These are phyloP conservation scores for Zaprionus lachaisei DNA, from an alignment of 1,140 invertebrate genomes.

Conservation along the genomic window DNA sequence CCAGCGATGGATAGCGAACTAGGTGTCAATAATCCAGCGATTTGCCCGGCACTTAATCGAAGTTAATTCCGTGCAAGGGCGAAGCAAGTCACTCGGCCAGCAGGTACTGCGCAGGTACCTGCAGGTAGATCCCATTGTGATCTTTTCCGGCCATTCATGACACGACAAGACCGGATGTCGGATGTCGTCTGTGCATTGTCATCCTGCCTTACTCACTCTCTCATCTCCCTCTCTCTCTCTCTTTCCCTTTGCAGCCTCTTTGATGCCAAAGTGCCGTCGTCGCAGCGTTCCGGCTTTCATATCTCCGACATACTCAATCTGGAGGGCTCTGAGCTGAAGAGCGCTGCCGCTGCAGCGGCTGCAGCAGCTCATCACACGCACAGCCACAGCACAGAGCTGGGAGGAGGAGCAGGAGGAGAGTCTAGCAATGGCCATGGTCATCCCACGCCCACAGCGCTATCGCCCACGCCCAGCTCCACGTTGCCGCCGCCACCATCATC, in stretches of 20 bases:
- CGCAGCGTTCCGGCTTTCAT: constrained; percentile 89
- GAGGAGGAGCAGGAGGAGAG: constrained; percentile 32
- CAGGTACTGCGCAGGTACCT: constrained; percentile 43
- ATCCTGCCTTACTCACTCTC: constrained; percentile 11
- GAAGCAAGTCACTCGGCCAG: constrained; percentile 53
- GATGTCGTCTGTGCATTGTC: constrained; percentile 14
- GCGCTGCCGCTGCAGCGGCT: constrained; percentile 64
- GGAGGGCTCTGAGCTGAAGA: constrained; percentile 85
- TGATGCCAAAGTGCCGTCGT: constrained; percentile 80
- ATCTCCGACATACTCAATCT: constrained; percentile 91
- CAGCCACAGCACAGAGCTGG: constrained; percentile 58
- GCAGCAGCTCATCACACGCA: constrained; percentile 49
- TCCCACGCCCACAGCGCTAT: constrained; percentile 52
- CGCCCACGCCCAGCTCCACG: constrained; percentile 51
- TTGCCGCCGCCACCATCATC: constrained; percentile 36
- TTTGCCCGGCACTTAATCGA: constrained; percentile 75
- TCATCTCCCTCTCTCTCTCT: neutral
- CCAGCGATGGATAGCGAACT: constrained; percentile 4
- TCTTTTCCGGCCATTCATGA: constrained; percentile 62
- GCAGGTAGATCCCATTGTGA: constrained; percentile 49
- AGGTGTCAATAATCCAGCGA: constrained; percentile 79
- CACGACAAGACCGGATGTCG: constrained; percentile 60
- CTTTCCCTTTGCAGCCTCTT: constrained; percentile 66
- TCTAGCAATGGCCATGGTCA: constrained; percentile 50
- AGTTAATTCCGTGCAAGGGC: constrained; percentile 67